Evolutionary conservation across 2,888 invertebrate genomes (phyloP).

Genomic region (Colletes collaris): DNA sequence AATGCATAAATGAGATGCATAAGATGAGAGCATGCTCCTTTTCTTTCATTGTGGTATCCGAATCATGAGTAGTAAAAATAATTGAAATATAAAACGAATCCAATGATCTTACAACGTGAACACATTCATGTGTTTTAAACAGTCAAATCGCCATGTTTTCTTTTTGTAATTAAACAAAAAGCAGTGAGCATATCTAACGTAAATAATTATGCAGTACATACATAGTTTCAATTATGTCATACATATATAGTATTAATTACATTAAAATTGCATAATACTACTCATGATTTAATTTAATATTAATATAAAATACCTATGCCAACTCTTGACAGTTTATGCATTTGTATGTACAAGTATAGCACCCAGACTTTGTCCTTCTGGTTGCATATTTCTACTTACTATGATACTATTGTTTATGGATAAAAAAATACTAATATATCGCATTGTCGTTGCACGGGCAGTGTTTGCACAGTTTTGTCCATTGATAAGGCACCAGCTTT

Average conservation of each 20-base stretch:
- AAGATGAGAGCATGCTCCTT: conserved; percentile 60
- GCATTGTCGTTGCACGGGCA: conserved; percentile 83
- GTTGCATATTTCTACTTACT: conserved; percentile 76
- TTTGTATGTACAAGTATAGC: conserved; percentile 80
- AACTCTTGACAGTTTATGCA: conserved; percentile 74
- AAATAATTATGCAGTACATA: conserved; percentile 52
- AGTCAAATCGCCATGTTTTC: background rate
- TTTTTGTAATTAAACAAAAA: conserved; percentile 1
- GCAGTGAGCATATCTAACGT: background rate
- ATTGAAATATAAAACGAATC: conserved; percentile 10
- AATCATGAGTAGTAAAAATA: conserved; percentile 62
- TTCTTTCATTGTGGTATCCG: conserved; percentile 55
- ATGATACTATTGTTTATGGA: conserved; percentile 78
- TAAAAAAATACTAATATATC: conserved; percentile 82
- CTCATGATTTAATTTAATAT: conserved; percentile 74
- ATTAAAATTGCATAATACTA: conserved; percentile 75
- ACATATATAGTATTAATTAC: conserved; percentile 71
- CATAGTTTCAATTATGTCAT: conserved; percentile 58
- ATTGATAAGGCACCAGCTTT: conserved; percentile 79
- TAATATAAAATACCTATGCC: conserved; percentile 77
- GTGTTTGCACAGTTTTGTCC: conserved; percentile 79
- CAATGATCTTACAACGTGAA: conserved; percentile 33
- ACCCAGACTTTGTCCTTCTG: conserved; percentile 71
- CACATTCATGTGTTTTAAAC: conserved; percentile 15
- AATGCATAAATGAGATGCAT: conserved; percentile 77